Conservation (phyloP, 2,888 invertebrate species). For the Tenthredo notha region DNA sequence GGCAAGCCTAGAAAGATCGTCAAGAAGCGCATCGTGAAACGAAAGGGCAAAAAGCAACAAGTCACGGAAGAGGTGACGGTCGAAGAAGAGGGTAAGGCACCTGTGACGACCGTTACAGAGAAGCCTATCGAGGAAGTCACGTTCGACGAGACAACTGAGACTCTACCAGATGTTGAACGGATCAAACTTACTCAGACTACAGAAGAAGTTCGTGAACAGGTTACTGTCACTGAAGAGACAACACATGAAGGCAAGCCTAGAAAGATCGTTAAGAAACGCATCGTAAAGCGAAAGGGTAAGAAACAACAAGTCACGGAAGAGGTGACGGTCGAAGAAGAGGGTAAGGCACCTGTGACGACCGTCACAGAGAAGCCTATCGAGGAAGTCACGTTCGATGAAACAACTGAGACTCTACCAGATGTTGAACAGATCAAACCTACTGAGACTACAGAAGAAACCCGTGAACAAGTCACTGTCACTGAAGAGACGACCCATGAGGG, state of each 20-base stretch:
- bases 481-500: slow-evolving; percentile 72
- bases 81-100: slow-evolving; percentile 65
- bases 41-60: slow-evolving; percentile 67
- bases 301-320: slow-evolving; percentile 64
- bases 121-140: too few species aligned
- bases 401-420: slow-evolving; percentile 57
- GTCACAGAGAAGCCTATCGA: slow-evolving; percentile 66
- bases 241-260: slow-evolving; percentile 61
- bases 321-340: slow-evolving; percentile 61
- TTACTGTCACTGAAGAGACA: slow-evolving; percentile 61
- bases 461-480: slow-evolving; percentile 76
- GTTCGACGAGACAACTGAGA: too few species aligned
- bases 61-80: slow-evolving; percentile 77
- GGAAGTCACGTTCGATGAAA: slow-evolving; percentile 60
- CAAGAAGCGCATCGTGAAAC: slow-evolving; percentile 74
- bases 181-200: too few species aligned
- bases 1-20: slow-evolving; percentile 67
- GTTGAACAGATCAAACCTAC: not conserved
- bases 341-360: slow-evolving; percentile 68
- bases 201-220: slow-evolving; percentile 63
- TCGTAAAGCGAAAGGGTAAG: slow-evolving; percentile 74
- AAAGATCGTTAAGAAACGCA: slow-evolving; percentile 54
- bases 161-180: too few species aligned
- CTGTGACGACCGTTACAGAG: too few species aligned
- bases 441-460: slow-evolving; percentile 70